Evolutionary conservation across 2,113 vertebrate species (phyloP), one percentile per base, ranked within the genome.

Genomic region (Clinocottus analis): DNA sequence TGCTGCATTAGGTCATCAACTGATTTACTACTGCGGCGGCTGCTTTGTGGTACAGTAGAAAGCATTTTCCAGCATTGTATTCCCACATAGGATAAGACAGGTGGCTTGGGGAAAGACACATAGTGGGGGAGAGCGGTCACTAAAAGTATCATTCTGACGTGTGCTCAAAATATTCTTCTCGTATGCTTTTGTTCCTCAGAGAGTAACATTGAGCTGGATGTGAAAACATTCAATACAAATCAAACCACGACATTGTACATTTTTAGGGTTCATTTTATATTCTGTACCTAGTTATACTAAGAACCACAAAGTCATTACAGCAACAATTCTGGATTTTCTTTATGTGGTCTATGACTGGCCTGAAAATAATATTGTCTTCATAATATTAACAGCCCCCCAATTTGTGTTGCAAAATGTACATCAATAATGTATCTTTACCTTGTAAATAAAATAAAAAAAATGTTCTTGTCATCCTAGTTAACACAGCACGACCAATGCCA

Each of bases 1-100:
- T 85, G 84, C 84, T 74, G 79, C 85, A 86, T 92, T 88, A 87
- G 87, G 85, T 91, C 87, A 90, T 87, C 82, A 78, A 69, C 65
- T 90, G 80, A 85, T 91, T 77, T 84, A 90, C 85, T 82, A 49
- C 87, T 19, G 77, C 31, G 72, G 82, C 71, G 72, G 82, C 71
- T 80, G 80, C 80, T 55, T 77, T 17, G 41, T 56, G 49, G 74
- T 76, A 84, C 77, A 69, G 86, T 83, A 49, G 49, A 78, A 53
- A 73, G 61, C 27, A 21, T 37, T 75, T 60, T 75, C 64, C 76
- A 75, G 72, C 62, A 59, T 47, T 67, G 82, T 82, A 66, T 86
- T 86, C 89, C 83, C 89, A 90, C 82, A 79, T 74, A 81, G 69
- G 19, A 53, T 73, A 33, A 77, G 75, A 64, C 87, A 91, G 87